phyloP scores from a whole-genome alignment of 37 sponge, comb jelly and placozoan genomes.

The Lycopodina hypogea region DNA sequence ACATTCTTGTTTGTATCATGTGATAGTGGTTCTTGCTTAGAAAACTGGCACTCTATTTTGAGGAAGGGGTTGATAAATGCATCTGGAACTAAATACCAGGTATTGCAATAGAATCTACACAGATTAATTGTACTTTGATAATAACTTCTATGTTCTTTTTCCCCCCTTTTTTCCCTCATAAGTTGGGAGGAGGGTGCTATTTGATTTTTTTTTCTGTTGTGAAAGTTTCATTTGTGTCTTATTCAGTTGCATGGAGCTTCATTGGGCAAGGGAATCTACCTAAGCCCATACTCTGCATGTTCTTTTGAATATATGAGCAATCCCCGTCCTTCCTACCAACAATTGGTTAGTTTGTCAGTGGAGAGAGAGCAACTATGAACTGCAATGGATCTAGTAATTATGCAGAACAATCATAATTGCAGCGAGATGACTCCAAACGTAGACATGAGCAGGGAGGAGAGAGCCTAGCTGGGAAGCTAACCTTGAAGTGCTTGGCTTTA shows the following conservation, averaged over 20 bases:
- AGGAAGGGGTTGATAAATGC: conserved; percentile 82
- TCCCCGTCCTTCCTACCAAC: too few relatives aligned
- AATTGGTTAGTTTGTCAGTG: too few relatives aligned
- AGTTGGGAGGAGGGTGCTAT: too few relatives aligned
- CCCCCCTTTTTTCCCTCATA: too few relatives aligned
- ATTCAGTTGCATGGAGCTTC: conserved; percentile 72
- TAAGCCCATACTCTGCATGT: conserved; percentile 58
- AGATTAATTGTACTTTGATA: background rate
- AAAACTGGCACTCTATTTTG: conserved; percentile 89
- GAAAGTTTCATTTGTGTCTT: background rate
- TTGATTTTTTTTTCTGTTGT: too few relatives aligned
- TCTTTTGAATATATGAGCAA: conserved; percentile 77
- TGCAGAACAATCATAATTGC: too few relatives aligned
- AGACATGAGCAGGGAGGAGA: too few relatives aligned
- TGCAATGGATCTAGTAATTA: too few relatives aligned
- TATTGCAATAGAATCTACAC: background rate
- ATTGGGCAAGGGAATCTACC: conserved; percentile 74
- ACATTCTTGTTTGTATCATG: background rate
- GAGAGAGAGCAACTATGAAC: too few relatives aligned
- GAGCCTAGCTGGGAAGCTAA: conserved; percentile 40
- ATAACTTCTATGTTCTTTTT: too few relatives aligned
- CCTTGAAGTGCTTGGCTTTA: conserved; percentile 71
- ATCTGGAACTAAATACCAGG: conserved; percentile 72
- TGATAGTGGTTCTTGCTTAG: conserved; percentile 75
- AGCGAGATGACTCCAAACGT: too few relatives aligned